These are phyloP conservation scores for Acanthosepion esculentum DNA, from an alignment of 2,888 invertebrate genomes.

Conservation along the genomic window DNA sequence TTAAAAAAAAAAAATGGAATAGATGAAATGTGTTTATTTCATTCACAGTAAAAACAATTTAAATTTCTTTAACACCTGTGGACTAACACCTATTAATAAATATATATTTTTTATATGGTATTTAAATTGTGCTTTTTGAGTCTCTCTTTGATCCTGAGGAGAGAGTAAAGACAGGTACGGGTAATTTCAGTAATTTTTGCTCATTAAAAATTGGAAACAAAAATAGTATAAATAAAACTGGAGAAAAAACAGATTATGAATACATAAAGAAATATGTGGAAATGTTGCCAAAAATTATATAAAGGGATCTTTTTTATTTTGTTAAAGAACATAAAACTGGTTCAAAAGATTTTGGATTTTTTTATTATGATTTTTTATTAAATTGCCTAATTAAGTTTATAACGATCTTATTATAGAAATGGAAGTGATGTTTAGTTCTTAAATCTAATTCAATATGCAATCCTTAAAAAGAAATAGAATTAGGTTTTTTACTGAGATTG, in stretches of 20 bases:
- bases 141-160: not conserved
- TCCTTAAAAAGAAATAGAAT: not conserved
- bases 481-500: not conserved
- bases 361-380: too few relatives aligned
- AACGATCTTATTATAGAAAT: conserved; percentile 8
- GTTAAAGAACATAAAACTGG: not conserved
- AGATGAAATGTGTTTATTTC: too few relatives aligned
- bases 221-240: not conserved
- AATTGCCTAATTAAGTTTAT: not conserved
- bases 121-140: not conserved
- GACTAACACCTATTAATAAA: too few relatives aligned
- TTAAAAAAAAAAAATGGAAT: too few relatives aligned
- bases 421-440: not conserved
- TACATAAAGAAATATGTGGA: not conserved
- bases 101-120: not conserved
- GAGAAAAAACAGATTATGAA: not conserved
- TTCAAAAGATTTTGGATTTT: not conserved
- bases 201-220: not conserved
- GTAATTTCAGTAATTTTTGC: not conserved
- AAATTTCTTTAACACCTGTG: too few relatives aligned
- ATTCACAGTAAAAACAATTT: too few relatives aligned
- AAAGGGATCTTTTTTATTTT: not conserved
- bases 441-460: not conserved
- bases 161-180: not conserved
- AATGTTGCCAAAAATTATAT: not conserved